phyloP scores from a whole-genome alignment of 1,140 invertebrate genomes.

The Idris sp. region DNA sequence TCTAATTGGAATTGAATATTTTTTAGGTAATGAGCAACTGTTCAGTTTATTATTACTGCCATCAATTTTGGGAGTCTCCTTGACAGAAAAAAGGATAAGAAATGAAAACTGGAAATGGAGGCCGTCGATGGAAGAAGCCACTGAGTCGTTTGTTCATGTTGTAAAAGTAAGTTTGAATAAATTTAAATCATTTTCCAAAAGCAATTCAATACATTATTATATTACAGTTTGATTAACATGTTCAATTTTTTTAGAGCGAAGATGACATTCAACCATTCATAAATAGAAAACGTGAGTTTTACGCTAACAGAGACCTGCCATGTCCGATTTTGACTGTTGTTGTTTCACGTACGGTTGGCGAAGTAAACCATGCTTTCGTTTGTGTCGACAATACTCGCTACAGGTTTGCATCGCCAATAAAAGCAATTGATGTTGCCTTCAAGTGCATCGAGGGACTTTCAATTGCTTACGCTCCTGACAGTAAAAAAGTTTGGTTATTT shows the following conservation, averaged over 20 bases:
- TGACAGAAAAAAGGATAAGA: no score
- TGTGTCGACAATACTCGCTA: slow-evolving; percentile 9
- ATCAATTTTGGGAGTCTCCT: no score
- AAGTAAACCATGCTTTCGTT: neutral
- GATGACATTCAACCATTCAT: slow-evolving; percentile 9
- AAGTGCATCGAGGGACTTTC: slow-evolving; percentile 6
- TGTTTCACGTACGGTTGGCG: neutral
- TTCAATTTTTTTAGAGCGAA: slow-evolving; percentile 20
- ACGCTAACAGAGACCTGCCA: slow-evolving; percentile 4
- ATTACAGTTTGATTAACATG: neutral
- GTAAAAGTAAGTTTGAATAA: slow-evolving; percentile 10
- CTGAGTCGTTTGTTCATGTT: slow-evolving; percentile 21
- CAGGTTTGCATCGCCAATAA: slow-evolving; percentile 12
- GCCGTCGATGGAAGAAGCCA: slow-evolving; percentile 8
- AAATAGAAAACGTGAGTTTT: slow-evolving; percentile 11
- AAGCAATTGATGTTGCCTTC: slow-evolving; percentile 17
- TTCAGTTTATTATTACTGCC: no score
- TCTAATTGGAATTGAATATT: no score
- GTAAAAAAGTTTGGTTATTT: slow-evolving; percentile 10
- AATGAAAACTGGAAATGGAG: slow-evolving; percentile 18
- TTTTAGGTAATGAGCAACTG: no score
- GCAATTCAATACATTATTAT: slow-evolving; percentile 3
- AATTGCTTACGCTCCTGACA: slow-evolving; percentile 11
- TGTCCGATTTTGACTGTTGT: slow-evolving; percentile 16
- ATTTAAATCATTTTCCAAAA: neutral